Evolutionary conservation across 2,888 invertebrate genomes (phyloP).

Genomic region (Tillus elongatus): DNA sequence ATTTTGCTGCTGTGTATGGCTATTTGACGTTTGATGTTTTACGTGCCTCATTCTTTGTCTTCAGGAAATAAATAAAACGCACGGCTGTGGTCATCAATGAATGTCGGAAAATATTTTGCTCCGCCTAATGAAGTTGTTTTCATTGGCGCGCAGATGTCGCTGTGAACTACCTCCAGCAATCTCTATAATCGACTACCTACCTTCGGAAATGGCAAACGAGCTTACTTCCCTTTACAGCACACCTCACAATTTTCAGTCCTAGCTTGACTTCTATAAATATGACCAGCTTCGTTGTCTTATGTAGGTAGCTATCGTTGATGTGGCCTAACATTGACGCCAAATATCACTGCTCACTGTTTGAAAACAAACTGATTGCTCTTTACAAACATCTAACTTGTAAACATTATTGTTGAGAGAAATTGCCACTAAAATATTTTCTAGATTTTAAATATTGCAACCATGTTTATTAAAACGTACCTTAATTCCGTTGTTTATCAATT

Average conservation of each 20-base stretch:
- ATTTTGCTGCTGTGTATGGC: constrained; percentile 19
- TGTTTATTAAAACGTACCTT: too few relatives aligned
- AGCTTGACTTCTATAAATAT: neutral
- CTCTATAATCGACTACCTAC: constrained; percentile 14
- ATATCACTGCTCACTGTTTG: constrained; percentile 4
- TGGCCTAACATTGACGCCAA: constrained; percentile 10
- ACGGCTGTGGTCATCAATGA: too few relatives aligned
- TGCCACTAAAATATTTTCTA: constrained; percentile 15
- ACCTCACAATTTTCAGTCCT: constrained; percentile 14
- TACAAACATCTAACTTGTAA: constrained; percentile 2
- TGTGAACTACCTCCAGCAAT: constrained; percentile 15
- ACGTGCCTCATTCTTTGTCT: too few relatives aligned
- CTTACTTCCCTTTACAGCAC: constrained; percentile 27
- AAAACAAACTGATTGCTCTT: constrained; percentile 6
- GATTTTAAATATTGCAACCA: too few relatives aligned
- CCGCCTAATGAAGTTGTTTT: constrained; percentile 2
- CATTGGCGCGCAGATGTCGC: constrained; percentile 4
- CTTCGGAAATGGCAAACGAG: constrained; percentile 25
- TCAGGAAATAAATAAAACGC: neutral
- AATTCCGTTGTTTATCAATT: too few relatives aligned
- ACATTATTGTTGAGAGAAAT: constrained; percentile 5
- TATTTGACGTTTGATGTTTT: constrained; percentile 22
- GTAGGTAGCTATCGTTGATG: constrained; percentile 8
- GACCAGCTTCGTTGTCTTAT: neutral
- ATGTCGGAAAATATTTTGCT: too few relatives aligned